These are phyloP conservation scores for Megalopta genalis DNA, from an alignment of 1,140 invertebrate genomes.

Conservation along the genomic window DNA sequence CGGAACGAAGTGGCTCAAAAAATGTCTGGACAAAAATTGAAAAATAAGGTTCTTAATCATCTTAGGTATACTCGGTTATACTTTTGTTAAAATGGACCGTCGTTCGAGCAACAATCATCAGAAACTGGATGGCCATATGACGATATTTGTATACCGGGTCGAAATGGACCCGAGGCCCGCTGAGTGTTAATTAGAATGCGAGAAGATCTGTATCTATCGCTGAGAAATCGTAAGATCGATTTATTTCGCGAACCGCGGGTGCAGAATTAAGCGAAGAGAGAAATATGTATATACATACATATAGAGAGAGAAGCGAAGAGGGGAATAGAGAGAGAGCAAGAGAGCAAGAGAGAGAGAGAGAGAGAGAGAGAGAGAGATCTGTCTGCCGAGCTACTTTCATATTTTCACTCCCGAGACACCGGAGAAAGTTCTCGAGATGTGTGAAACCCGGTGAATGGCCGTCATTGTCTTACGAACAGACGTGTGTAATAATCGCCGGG, in stretches of 20 bases:
- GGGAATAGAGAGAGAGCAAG: neutral
- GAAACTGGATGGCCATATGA: too few relatives aligned
- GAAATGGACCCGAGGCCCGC: too few relatives aligned
- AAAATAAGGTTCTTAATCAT: too few relatives aligned
- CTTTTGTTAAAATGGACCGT: too few relatives aligned
- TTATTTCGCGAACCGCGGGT: neutral
- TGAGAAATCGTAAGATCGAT: conserved; percentile 8
- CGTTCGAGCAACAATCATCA: too few relatives aligned
- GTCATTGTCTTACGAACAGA: conserved; percentile 72
- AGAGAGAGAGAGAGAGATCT: conserved; percentile 57
- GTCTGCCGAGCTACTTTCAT: conserved; percentile 78
- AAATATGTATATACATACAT: too few relatives aligned
- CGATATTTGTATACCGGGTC: too few relatives aligned
- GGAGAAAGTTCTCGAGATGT: conserved; percentile 78
- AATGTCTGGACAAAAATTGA: too few relatives aligned
- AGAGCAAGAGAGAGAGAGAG: conserved; percentile 1
- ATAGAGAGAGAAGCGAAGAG: too few relatives aligned
- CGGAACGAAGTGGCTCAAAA: too few relatives aligned
- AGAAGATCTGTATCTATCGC: too few relatives aligned
- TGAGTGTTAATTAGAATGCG: neutral
- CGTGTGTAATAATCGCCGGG: conserved; percentile 56
- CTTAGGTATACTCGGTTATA: too few relatives aligned
- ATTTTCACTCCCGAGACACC: conserved; percentile 77
- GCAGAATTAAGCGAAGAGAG: conserved; percentile 21
- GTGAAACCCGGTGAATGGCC: conserved; percentile 70